These are phyloP conservation scores for Achlya flavicornis DNA, from an alignment of 2,888 invertebrate genomes.

Conservation along the genomic window DNA sequence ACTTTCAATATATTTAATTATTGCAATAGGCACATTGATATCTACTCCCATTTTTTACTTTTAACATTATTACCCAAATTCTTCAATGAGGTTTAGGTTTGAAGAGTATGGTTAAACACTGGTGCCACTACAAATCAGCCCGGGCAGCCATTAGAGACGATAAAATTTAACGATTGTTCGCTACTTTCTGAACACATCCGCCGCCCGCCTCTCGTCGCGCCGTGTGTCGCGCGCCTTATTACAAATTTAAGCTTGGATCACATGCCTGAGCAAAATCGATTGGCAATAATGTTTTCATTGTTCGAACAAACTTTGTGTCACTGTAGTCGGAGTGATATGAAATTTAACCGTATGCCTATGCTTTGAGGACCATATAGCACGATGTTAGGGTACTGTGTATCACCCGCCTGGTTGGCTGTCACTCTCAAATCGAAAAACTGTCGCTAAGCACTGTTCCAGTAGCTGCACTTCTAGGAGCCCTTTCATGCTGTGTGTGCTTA, in stretches of 20 bases:
- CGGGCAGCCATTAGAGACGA: constrained; percentile 69
- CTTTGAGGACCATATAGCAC: too few relatives aligned
- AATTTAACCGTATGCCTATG: too few relatives aligned
- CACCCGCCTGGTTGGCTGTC: too few relatives aligned
- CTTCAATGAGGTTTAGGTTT: constrained; percentile 20
- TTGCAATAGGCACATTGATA: too few relatives aligned
- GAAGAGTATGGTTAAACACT: constrained; percentile 40
- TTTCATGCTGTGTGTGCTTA: too few relatives aligned
- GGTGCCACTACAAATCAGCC: constrained; percentile 68
- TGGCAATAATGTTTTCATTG: not conserved
- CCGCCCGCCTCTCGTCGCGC: constrained; percentile 36
- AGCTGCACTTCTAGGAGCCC: too few relatives aligned
- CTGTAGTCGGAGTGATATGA: too few relatives aligned
- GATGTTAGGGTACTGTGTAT: too few relatives aligned
- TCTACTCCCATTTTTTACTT: too few relatives aligned
- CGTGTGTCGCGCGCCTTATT: constrained; percentile 49
- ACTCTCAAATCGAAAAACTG: too few relatives aligned
- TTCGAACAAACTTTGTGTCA: too few relatives aligned
- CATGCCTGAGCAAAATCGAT: constrained; percentile 27
- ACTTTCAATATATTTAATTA: not conserved
- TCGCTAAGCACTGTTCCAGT: too few relatives aligned
- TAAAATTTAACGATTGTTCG: constrained; percentile 75
- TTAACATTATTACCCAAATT: constrained; percentile 14
- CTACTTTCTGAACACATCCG: constrained; percentile 57
- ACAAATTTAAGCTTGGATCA: constrained; percentile 33